Conservation (phyloP, 2,797 vertebrate species). For the Myotis planiceps region DNA sequence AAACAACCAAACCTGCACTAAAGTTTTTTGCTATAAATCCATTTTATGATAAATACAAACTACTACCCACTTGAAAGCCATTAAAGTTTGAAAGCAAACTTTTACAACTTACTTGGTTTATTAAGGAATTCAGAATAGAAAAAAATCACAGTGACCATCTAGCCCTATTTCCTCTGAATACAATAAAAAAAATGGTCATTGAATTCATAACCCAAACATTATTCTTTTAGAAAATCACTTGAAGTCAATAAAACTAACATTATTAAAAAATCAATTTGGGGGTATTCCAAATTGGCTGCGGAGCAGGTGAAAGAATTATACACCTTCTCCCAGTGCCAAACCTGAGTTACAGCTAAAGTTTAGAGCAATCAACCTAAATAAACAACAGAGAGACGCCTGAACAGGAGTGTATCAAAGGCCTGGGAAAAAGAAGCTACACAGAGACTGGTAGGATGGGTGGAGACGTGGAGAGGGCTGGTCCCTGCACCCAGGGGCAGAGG, state of each 20-base stretch:
- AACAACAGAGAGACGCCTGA: not conserved
- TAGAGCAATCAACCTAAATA: not conserved
- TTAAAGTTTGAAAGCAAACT: conserved; percentile 15
- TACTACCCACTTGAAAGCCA: conserved; percentile 15
- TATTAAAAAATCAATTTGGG: not conserved
- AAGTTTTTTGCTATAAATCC: not conserved
- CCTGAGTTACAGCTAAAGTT: not conserved
- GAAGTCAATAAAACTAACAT: not conserved
- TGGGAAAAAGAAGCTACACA: not conserved
- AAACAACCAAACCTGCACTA: conserved; percentile 1
- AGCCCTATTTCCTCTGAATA: not conserved
- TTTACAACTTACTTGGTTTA: not conserved
- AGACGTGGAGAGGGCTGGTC: not conserved
- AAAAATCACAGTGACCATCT: not conserved
- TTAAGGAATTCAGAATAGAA: not conserved
- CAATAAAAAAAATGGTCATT: not conserved
- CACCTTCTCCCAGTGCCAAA: not conserved
- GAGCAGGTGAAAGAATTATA: not conserved
- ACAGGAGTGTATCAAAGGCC: not conserved
- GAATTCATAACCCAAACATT: not conserved
- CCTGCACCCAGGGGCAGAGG: not conserved
- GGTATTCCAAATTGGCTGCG: not conserved
- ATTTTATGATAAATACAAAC: conserved; percentile 50
- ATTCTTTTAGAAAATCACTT: not conserved
- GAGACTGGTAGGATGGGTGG: not conserved